phyloP scores from a whole-genome alignment of 2,113 vertebrate species.

The Pachypanchax playfairii region DNA sequence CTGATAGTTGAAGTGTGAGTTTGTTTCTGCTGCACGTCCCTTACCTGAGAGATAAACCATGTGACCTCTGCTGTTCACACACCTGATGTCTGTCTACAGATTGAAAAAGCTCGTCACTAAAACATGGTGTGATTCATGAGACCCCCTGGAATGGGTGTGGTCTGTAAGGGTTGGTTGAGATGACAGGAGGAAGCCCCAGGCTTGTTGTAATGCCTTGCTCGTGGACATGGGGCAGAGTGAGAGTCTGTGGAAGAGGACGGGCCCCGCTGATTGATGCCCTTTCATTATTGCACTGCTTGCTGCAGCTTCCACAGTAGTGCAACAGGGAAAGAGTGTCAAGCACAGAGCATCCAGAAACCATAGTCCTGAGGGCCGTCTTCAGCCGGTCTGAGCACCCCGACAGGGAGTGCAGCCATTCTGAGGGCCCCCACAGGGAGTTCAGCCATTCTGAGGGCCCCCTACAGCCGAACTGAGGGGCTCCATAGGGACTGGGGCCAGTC shows the following conservation, averaged over 20 bases:
- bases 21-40: too few species aligned
- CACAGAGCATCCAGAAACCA: constrained; percentile 56
- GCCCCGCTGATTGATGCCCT: constrained; percentile 87
- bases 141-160: too few species aligned
- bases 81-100: too few species aligned
- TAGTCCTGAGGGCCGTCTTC: not conserved
- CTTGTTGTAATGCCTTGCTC: constrained; percentile 7
- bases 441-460: too few species aligned
- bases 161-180: not conserved
- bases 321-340: constrained; percentile 94
- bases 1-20: too few species aligned
- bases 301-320: constrained; percentile 89
- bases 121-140: not conserved
- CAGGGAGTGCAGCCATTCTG: too few species aligned
- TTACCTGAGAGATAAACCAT: too few species aligned
- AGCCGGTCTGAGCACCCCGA: not conserved
- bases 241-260: constrained; percentile 1
- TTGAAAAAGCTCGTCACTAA: too few species aligned
- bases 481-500: too few species aligned
- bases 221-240: constrained; percentile 1
- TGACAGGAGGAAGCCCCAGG: not conserved
- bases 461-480: too few species aligned
- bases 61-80: too few species aligned
- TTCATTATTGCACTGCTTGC: constrained; percentile 97
- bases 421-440: too few species aligned